These are phyloP conservation scores for Odontesthes bonariensis DNA, from an alignment of 2,113 vertebrate species.

Conservation along the genomic window DNA sequence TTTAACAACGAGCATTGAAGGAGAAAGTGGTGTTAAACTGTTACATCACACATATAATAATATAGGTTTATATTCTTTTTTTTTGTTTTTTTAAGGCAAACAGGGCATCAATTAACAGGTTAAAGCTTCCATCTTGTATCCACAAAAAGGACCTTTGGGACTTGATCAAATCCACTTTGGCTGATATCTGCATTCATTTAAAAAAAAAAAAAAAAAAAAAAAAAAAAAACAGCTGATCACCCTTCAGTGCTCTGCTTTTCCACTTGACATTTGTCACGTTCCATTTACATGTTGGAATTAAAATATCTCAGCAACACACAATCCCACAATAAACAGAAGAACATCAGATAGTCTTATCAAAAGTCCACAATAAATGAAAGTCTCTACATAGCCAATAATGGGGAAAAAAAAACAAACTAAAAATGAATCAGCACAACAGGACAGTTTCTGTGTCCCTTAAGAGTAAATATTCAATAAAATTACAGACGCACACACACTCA, in stretches of 20 bases:
- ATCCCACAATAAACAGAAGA: constrained; percentile 29
- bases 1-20: constrained; percentile 26
- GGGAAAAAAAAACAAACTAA: constrained; percentile 16
- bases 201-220: too few species aligned
- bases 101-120: constrained; percentile 13
- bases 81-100: constrained; percentile 49
- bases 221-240: constrained; percentile 3
- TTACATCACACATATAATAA: constrained; percentile 59
- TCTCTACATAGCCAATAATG: constrained; percentile 36
- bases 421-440: constrained; percentile 43
- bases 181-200: constrained; percentile 15
- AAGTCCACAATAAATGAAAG: constrained; percentile 51
- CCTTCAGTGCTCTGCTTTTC: constrained; percentile 8
- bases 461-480: constrained; percentile 71
- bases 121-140: constrained; percentile 12
- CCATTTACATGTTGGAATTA: constrained; percentile 6
- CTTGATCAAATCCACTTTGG: constrained; percentile 27
- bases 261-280: constrained; percentile 10
- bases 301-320: constrained; percentile 43
- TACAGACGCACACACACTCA: constrained; percentile 59
- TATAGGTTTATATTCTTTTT: constrained; percentile 22
- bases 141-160: constrained; percentile 16
- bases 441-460: constrained; percentile 28
- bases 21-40: constrained; percentile 36
- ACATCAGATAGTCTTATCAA: constrained; percentile 36